Conservation (phyloP, 2,797 vertebrate genomes). For the Scolopax bukidnonensis region DNA sequence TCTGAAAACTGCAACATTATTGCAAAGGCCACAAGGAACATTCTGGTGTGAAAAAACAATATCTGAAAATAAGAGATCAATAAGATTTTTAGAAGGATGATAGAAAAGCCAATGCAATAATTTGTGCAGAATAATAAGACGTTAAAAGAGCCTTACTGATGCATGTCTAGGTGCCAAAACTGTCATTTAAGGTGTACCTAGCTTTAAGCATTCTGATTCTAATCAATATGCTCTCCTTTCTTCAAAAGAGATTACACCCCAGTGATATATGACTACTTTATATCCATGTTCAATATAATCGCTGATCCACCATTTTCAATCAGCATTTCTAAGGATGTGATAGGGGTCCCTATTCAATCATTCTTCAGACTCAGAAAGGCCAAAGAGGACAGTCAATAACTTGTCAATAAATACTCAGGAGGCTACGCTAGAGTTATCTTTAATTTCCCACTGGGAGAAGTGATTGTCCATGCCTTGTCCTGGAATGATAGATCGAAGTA, state of each 20-base stretch:
- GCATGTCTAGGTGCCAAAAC: not conserved
- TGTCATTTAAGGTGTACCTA: constrained; percentile 34
- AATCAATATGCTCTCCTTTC: constrained; percentile 36
- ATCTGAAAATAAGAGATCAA: not conserved
- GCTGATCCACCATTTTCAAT: constrained; percentile 2
- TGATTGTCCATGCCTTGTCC: not conserved
- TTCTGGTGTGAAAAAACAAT: not conserved
- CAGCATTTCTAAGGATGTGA: not conserved
- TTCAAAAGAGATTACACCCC: constrained; percentile 34
- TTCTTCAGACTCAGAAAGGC: not conserved
- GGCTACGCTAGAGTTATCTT: not conserved
- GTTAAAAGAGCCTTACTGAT: constrained; percentile 42
- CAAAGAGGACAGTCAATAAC: not conserved
- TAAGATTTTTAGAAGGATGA: constrained; percentile 36
- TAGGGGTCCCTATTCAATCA: constrained; percentile 15
- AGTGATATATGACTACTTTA: constrained; percentile 48
- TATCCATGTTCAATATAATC: not conserved
- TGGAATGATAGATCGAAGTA: not conserved
- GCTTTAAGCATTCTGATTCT: constrained; percentile 35
- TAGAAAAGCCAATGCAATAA: constrained; percentile 46
- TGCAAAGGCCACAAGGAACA: constrained; percentile 10
- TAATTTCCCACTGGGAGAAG: not conserved
- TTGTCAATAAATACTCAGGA: not conserved
- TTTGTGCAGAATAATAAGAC: constrained; percentile 26
- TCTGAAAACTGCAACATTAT: not conserved